These are phyloP conservation scores for Napeogenes sylphis DNA, from an alignment of 2,888 invertebrate species.

Conservation along the genomic window DNA sequence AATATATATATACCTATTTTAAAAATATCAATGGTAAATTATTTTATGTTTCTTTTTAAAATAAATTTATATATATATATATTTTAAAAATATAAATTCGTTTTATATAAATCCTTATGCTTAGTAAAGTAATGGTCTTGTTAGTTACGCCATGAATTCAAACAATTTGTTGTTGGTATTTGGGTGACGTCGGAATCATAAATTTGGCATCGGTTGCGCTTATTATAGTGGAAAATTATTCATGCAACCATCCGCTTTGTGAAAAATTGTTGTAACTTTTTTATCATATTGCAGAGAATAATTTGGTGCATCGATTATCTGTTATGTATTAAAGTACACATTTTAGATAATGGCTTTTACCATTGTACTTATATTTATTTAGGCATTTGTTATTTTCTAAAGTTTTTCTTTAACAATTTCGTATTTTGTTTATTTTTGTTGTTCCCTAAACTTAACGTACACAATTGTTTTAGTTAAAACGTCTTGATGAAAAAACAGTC, in stretches of 20 bases:
- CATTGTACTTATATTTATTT: no score
- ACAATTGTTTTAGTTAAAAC: no score
- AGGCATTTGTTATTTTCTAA: no score
- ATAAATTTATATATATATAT: no score
- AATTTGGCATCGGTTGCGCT: slow-evolving; percentile 41
- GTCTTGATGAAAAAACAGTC: no score
- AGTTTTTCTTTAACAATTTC: no score
- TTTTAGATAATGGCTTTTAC: no score
- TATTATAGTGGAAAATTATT: slow-evolving; percentile 53
- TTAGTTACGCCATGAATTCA: slow-evolving; percentile 30
- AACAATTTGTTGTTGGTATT: slow-evolving; percentile 25
- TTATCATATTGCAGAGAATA: slow-evolving; percentile 56
- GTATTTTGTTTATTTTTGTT: no score
- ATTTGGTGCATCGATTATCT: slow-evolving; percentile 31
- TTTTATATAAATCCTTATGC: neutral
- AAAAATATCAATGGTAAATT: no score
- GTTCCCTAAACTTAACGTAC: no score
- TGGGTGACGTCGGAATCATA: slow-evolving; percentile 23
- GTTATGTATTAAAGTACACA: neutral
- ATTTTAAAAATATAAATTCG: neutral
- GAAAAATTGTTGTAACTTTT: slow-evolving; percentile 43
- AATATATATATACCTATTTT: no score
- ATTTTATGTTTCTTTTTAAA: no score
- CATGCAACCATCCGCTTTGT: slow-evolving; percentile 48
- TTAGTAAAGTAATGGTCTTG: slow-evolving; percentile 6